Evolutionary conservation across 2,113 vertebrate genomes (phyloP).

Genomic region (Nothocercus nigrocapillus): DNA sequence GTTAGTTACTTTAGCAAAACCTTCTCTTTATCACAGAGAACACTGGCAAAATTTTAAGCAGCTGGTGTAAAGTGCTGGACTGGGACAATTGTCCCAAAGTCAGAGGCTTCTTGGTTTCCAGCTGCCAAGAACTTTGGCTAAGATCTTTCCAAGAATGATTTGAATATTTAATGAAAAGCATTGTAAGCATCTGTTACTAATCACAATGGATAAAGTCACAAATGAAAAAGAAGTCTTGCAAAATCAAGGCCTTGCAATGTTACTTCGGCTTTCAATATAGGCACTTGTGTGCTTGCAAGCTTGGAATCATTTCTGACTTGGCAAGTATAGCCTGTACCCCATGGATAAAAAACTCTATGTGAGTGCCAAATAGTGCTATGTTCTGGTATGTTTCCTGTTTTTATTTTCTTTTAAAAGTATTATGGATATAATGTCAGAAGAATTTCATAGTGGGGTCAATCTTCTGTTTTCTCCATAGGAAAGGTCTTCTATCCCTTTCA

Average conservation of each 20-base stretch:
- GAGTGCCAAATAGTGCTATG: background rate
- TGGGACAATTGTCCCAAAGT: background rate
- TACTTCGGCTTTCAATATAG: background rate
- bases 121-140: background rate
- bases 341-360: background rate
- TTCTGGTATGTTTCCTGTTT: background rate
- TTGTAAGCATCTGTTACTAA: background rate
- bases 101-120: background rate
- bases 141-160: background rate
- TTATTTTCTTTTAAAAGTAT: background rate
- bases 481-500: background rate
- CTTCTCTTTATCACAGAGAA: background rate
- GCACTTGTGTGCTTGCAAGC: background rate
- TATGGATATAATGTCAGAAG: background rate
- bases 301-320: background rate
- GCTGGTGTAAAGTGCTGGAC: background rate
- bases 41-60: background rate
- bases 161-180: background rate
- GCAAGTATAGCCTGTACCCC: background rate
- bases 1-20: background rate
- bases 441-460: background rate
- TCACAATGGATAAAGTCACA: background rate
- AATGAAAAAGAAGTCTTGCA: background rate
- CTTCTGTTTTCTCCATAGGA: background rate
- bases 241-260: background rate